Conservation (phyloP, 2,797 vertebrate genomes). For the Phrynocephalus forsythii region DNA sequence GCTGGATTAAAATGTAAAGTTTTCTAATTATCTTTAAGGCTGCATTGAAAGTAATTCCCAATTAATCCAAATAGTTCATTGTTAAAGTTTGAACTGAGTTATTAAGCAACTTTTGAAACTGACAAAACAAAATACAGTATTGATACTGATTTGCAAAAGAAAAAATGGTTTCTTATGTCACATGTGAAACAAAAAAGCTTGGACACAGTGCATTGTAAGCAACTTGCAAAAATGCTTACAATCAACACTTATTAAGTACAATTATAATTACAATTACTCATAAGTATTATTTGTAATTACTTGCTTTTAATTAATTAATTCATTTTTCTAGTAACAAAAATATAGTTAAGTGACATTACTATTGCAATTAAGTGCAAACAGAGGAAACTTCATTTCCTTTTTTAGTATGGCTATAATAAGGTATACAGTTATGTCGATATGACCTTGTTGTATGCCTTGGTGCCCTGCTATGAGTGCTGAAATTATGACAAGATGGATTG, state of each 20-base stretch:
- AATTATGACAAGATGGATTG: too few species aligned
- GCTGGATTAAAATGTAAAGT: not conserved
- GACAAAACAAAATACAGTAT: not conserved
- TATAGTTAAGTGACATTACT: not conserved
- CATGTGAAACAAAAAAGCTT: too few species aligned
- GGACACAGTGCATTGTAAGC: too few species aligned
- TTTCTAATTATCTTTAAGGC: conserved; percentile 6
- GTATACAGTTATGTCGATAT: not conserved
- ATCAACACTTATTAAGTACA: not conserved
- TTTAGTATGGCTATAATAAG: not conserved
- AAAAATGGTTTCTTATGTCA: not conserved
- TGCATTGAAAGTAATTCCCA: not conserved
- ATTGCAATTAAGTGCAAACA: conserved; percentile 25
- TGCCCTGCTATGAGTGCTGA: too few species aligned
- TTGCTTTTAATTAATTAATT: not conserved
- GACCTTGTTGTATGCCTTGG: not conserved
- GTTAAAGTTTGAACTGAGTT: not conserved
- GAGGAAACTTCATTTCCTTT: conserved; percentile 6
- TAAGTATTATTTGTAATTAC: not conserved
- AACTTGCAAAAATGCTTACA: too few species aligned
- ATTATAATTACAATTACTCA: not conserved
- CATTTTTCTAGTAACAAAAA: not conserved
- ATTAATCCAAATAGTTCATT: not conserved
- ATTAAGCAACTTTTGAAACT: not conserved
- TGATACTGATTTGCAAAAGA: not conserved